These are phyloP conservation scores for Gryllus longicercus DNA, from an alignment of 2,888 invertebrate genomes.

Conservation along the genomic window DNA sequence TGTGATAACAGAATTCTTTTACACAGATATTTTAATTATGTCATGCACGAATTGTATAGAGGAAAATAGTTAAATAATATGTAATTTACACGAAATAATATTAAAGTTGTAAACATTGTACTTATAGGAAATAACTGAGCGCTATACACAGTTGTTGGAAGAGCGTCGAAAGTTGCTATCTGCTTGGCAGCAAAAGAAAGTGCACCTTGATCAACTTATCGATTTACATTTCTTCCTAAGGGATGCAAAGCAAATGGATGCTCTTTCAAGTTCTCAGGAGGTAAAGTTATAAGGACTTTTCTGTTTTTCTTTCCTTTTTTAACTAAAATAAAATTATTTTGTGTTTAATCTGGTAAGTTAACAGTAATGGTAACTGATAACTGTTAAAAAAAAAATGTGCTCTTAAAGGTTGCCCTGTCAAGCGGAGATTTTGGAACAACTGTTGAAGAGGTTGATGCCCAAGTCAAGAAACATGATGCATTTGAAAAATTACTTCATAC, in stretches of 20 bases:
- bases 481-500: slow-evolving; percentile 87
- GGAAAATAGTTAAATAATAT: too few relatives aligned
- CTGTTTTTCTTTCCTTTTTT: slow-evolving; percentile 24
- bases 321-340: not conserved
- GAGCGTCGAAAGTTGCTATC: slow-evolving; percentile 75
- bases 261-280: slow-evolving; percentile 84
- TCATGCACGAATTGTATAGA: too few relatives aligned
- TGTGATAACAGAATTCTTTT: too few relatives aligned
- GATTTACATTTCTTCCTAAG: slow-evolving; percentile 92
- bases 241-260: slow-evolving; percentile 89
- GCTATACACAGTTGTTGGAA: slow-evolving; percentile 70
- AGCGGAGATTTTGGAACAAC: slow-evolving; percentile 44
- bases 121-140: slow-evolving; percentile 67
- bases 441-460: slow-evolving; percentile 80
- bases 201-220: slow-evolving; percentile 83
- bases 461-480: slow-evolving; percentile 89
- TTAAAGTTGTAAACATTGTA: too few relatives aligned
- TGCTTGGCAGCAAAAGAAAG: slow-evolving; percentile 86
- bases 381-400: not conserved
- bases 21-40: too few relatives aligned
- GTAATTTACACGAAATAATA: too few relatives aligned
- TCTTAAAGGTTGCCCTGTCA: slow-evolving; percentile 42
- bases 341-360: slow-evolving; percentile 26
- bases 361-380: not conserved
- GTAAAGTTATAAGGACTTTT: slow-evolving; percentile 39